A percentile compares a stretch with the other conserved stretches of the same genome.
phyloP scores from a whole-genome alignment of 2,797 vertebrate species.

The Adrianichthys oophorus region DNA sequence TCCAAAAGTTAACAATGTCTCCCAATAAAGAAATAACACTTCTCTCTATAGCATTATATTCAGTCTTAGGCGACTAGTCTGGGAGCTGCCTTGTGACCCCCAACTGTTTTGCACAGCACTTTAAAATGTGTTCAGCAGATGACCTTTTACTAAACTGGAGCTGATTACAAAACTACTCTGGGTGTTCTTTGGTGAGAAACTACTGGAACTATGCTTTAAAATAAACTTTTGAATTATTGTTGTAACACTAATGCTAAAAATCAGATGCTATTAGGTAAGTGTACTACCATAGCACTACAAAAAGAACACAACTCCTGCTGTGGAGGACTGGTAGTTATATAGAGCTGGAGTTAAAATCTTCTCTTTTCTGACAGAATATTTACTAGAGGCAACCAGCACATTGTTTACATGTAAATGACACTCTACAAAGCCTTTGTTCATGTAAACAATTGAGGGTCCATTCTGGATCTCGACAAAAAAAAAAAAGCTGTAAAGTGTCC shows the following conservation, averaged over 20 bases:
- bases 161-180: conserved; percentile 52
- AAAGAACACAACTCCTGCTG: not conserved
- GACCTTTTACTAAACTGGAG: conserved; percentile 56
- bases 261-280: too few relatives aligned
- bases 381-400: conserved; percentile 44
- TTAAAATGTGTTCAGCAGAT: conserved; percentile 51
- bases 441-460: conserved; percentile 49
- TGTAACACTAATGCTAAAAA: conserved; percentile 8
- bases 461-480: conserved; percentile 57
- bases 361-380: conserved; percentile 30
- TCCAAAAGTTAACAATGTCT: conserved; percentile 10
- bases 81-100: conserved; percentile 48
- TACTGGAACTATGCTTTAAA: conserved; percentile 33
- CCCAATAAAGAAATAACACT: conserved; percentile 20
- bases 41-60: conserved; percentile 19
- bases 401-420: conserved; percentile 52
- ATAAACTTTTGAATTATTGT: conserved; percentile 25
- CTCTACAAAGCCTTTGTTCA: conserved; percentile 53
- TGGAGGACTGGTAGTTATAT: conserved; percentile 16
- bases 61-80: conserved; percentile 39
- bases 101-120: conserved; percentile 51
- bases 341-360: conserved; percentile 9
- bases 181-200: conserved; percentile 38
- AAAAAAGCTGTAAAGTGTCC: conserved; percentile 30
- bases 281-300: not conserved